Base-by-base conservation (phyloP, 2,113 vertebrate species). In the Halichoeres trimaculatus region DNA sequence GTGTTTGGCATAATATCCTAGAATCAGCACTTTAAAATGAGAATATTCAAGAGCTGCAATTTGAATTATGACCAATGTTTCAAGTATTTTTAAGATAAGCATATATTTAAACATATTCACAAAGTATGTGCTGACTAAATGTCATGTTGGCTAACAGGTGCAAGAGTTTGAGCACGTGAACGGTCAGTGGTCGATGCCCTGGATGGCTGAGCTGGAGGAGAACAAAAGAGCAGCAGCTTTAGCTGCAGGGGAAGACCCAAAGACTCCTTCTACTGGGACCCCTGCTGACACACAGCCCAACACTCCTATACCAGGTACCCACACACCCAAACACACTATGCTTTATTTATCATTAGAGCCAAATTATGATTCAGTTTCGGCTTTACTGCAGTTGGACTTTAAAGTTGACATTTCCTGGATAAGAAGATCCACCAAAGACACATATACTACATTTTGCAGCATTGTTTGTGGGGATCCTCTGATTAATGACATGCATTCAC, bases 141-240 rank as follows among this genome's bases (percentile, higher is more conserved):
- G 5, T 22, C 6, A 1, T 66, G 36, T 24, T 51, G 34, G 40
- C 36, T 22, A 51, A 76, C 76, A 99, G 98, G 98, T 99, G 62
- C 98, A 99, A 90, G 98, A 99, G 84, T 99, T 99, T 92, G 97
- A 99, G 83, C 97, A 98, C 16, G 97, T 99, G 57, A 99, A 99
- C 0, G 98, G 98, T 48, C 97, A 97, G 66, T 99, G 98, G 98
- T 99, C 97, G 14, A 99, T 99, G 97, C 97, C 98, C 35, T 98
- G 98, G 90, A 95, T 99, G 85, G 97, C 96, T 26, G 98, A 99
- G 85, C 92, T 96, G 74, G 97, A 98, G 85, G 97, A 98, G 84
- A 99, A 95, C 86, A 99, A 98, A 88, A 96, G 97, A 76, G 96
- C 96, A 1, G 93, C 88, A 2, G 93, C 93, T 72, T 93, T 96